A percentile compares a stretch with the other conserved stretches of the same genome.
Evolutionary conservation across 2,113 vertebrate species (phyloP).

Genomic region (Gobiocypris rarus): DNA sequence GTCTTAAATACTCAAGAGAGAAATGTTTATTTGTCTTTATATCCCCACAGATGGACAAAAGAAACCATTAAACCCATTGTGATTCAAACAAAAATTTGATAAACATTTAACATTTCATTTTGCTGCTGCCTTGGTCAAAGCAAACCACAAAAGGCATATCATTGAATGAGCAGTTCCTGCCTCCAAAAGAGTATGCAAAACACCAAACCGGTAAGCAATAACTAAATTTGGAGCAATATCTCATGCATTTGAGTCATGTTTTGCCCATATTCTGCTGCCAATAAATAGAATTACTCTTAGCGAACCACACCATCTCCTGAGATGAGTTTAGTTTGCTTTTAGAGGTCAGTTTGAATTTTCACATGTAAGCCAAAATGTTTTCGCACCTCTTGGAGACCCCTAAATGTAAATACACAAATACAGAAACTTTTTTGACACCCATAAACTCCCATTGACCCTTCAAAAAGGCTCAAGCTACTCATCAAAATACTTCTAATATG

Average conservation of each 20-base stretch:
- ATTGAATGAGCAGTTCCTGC: neutral
- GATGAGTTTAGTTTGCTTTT: neutral
- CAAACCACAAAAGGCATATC: neutral
- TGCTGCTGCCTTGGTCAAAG: neutral
- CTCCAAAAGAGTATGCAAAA: neutral
- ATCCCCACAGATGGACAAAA: neutral
- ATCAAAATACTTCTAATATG: neutral
- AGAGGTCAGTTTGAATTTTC: neutral
- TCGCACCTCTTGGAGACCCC: neutral
- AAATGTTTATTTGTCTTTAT: neutral
- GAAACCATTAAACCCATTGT: neutral
- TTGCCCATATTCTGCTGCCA: neutral
- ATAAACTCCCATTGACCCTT: neutral
- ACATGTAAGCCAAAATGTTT: neutral
- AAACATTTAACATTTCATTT: neutral
- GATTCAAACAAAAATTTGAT: neutral
- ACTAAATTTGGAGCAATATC: neutral
- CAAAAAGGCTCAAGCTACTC: neutral
- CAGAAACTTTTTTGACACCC: neutral
- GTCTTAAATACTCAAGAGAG: neutral
- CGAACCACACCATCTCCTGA: neutral
- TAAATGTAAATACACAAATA: neutral
- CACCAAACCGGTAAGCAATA: neutral
- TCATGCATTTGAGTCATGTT: neutral
- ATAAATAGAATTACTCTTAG: neutral